phyloP scores from a whole-genome alignment of 1,140 invertebrate species.

The Pseudobourletiella spinata region DNA sequence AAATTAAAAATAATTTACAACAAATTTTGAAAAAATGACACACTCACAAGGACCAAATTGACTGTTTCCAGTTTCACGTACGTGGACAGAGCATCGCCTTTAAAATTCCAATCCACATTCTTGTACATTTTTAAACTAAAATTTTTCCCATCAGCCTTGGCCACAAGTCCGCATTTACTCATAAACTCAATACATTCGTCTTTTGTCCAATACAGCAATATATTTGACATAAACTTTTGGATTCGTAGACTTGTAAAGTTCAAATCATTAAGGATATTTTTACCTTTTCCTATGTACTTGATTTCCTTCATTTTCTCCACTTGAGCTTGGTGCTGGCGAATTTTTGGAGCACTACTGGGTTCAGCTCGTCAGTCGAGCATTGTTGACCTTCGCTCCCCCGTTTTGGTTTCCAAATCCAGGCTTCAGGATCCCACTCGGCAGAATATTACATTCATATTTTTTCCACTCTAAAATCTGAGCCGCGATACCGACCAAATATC shows the following conservation, averaged over 20 bases:
- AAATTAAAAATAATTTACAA: no score
- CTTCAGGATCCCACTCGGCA: neutral
- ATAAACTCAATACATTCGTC: slow-evolving; percentile 85
- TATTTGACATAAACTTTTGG: slow-evolving; percentile 90
- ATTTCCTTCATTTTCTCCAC: slow-evolving; percentile 40
- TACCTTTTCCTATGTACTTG: slow-evolving; percentile 32
- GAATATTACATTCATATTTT: no score
- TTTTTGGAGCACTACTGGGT: no score
- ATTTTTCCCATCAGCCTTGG: slow-evolving; percentile 65
- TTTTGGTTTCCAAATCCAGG: neutral
- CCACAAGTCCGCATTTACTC: slow-evolving; percentile 94
- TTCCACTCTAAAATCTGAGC: no score
- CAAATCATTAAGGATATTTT: slow-evolving; percentile 69
- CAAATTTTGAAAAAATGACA: no score
- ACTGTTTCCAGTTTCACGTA: slow-evolving; percentile 97
- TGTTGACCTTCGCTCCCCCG: neutral
- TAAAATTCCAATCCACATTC: slow-evolving; percentile 68
- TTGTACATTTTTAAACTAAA: slow-evolving; percentile 93
- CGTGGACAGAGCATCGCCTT: slow-evolving; percentile 93
- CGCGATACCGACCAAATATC: no score
- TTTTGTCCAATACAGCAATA: slow-evolving; percentile 81
- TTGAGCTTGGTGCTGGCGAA: no score
- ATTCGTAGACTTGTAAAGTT: slow-evolving; percentile 79
- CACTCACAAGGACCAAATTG: slow-evolving; percentile 77
- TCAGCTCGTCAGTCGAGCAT: neutral